Base-by-base conservation (phyloP, 2,888 invertebrate genomes). In the Andrena dorsata region DNA sequence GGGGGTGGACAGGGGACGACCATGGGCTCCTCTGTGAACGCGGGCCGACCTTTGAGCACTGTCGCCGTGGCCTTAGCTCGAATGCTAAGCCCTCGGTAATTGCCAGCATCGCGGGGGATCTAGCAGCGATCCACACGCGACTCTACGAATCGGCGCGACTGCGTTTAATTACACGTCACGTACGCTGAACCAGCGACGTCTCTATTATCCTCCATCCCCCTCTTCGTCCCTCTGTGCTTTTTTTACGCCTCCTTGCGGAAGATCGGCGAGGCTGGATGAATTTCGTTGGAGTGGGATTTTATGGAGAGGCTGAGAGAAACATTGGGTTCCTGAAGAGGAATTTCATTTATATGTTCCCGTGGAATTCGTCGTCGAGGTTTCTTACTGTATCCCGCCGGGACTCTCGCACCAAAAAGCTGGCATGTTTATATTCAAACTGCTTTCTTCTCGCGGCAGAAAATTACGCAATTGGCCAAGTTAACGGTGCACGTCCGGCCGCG, bases 81-180 rank as follows among this genome's bases (percentile, higher is more conserved):
- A 56, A 41, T 51, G 49, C 69, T 93, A 93, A 93, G 92, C 93
- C 92, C 90, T 80, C 88, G 89, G 90, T 93, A 93, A 94, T 93
- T 94, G 93, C 93, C 93, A 88, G 91, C 93, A 92, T 93, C 92
- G 91, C 92, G 90, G 92, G 93, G 93, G 92, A 91, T 92, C 92
- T n/a, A 85, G 47, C 73, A 79, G 65, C 83, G 85, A 87, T 88
- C 83, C 93, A 93, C 92, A 93, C 93, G 93, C 91, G 93, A 92
- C 92, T 90, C 88, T 63, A 66, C 74, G 76, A 80, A 80, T 76
- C 91, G 86, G 81, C 87, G 88, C 86, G 90, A 90, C 89, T 88
- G 88, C 90, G 89, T 93, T 93, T 93, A 94, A 93, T 93, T 93
- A 93, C 92, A 91, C 92, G 92, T 92, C 92, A 90, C 90, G 91